Conservation (phyloP, 2,888 invertebrate genomes). For the Eumacrocentrus americanus region DNA sequence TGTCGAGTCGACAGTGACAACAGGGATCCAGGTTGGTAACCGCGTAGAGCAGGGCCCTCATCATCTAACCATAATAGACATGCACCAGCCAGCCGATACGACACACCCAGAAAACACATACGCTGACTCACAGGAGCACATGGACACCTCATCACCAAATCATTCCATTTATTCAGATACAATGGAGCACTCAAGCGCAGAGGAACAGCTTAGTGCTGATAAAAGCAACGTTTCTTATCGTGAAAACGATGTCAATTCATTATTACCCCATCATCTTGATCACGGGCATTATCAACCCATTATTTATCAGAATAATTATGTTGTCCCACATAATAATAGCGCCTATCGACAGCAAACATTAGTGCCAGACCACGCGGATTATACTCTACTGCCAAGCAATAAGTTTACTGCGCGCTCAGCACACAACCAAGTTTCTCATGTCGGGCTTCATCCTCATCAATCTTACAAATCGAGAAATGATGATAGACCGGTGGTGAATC, state of each 20-base stretch:
- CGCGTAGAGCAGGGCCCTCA: constrained; percentile 55
- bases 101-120: constrained; percentile 60
- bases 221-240: constrained; percentile 42
- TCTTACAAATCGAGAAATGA: constrained; percentile 17
- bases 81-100: constrained; percentile 60
- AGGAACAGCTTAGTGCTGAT: constrained; percentile 46
- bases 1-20: constrained; percentile 59
- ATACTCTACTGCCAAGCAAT: constrained; percentile 30
- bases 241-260: constrained; percentile 5
- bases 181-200: constrained; percentile 46
- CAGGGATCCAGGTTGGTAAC: constrained; percentile 62
- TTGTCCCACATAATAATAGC: constrained; percentile 34
- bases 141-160: constrained; percentile 57
- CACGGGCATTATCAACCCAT: constrained; percentile 49
- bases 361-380: constrained; percentile 46
- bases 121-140: constrained; percentile 56
- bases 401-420: constrained; percentile 4
- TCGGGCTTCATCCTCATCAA: constrained; percentile 2
- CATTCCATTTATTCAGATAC: constrained; percentile 59
- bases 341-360: constrained; percentile 48
- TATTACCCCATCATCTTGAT: constrained; percentile 23
- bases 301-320: constrained; percentile 48
- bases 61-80: constrained; percentile 59
- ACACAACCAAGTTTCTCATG: constrained; percentile 3
- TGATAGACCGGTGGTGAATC: neutral